Evolutionary conservation across 2,113 vertebrate species (phyloP).

Genomic region (Ciconia stormi): DNA sequence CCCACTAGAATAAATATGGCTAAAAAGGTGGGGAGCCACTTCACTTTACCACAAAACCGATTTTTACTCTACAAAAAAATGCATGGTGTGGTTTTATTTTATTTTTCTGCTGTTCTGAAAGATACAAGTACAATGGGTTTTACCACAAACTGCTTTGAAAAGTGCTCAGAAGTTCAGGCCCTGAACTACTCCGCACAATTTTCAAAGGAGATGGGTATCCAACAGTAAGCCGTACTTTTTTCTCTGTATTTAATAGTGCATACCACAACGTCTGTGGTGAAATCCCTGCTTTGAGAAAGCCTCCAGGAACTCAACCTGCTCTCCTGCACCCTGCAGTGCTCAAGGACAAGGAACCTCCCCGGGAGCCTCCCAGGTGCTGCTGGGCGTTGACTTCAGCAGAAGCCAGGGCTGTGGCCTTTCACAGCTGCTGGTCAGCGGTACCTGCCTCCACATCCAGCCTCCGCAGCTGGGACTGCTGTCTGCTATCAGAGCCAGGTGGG

Average conservation of each 20-base stretch:
- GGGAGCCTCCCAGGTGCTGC: neutral
- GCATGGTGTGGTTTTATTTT: neutral
- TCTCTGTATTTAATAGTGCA: neutral
- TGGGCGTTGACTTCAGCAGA: neutral
- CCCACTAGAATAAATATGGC: conserved; percentile 45
- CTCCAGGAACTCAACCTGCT: neutral
- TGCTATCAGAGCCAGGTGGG: neutral
- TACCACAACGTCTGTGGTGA: neutral
- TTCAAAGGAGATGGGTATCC: neutral
- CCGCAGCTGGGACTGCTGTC: neutral
- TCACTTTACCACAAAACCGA: neutral
- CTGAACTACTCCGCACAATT: neutral
- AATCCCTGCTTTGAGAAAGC: neutral
- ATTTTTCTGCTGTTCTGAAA: neutral
- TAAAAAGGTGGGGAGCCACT: conserved; percentile 15
- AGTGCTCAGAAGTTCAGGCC: neutral
- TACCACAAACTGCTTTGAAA: neutral
- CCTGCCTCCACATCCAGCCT: rapidly evolving
- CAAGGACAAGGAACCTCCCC: neutral
- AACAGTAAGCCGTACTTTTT: neutral
- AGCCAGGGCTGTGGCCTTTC: neutral
- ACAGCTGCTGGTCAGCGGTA: rapidly evolving
- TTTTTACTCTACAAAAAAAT: neutral
- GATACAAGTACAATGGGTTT: neutral
- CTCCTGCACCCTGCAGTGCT: neutral